Evolutionary conservation across 2,888 invertebrate species (phyloP).

Genomic region (Folsomia candida): DNA sequence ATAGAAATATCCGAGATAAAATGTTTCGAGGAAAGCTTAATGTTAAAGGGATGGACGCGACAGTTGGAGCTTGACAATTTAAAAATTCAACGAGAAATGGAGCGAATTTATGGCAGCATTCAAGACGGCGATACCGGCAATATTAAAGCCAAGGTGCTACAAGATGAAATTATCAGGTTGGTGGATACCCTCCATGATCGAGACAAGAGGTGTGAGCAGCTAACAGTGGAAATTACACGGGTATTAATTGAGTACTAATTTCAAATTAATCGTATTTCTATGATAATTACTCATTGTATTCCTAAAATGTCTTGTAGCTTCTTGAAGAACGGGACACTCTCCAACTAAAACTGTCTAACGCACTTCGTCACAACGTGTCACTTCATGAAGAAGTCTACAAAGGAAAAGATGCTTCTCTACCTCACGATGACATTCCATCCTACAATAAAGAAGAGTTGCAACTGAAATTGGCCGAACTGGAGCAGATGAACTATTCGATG

Average conservation of each 20-base stretch:
- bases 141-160: constrained; percentile 38
- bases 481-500: constrained; percentile 37
- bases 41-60: constrained; percentile 32
- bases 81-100: constrained; percentile 35
- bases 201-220: constrained; percentile 80
- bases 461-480: constrained; percentile 38
- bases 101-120: constrained; percentile 28
- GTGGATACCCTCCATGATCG: constrained; percentile 68
- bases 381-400: constrained; percentile 29
- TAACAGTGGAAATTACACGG: constrained; percentile 77
- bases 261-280: constrained; percentile 1
- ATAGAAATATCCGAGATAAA: constrained; percentile 49
- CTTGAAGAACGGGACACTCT: constrained; percentile 81
- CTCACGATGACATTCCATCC: constrained; percentile 12
- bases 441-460: constrained; percentile 33
- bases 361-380: constrained; percentile 66
- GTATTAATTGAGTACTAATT: constrained; percentile 49
- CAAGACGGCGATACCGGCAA: constrained; percentile 36
- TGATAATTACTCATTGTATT: constrained; percentile 19
- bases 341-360: constrained; percentile 76
- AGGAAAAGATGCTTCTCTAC: constrained; percentile 15
- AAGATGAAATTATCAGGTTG: constrained; percentile 40
- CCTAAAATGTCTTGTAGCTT: constrained; percentile 61
- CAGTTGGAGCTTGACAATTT: constrained; percentile 47
- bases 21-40: constrained; percentile 41